Evolutionary conservation across 1,140 invertebrate genomes (phyloP), one percentile per base, ranked within the genome.

Genomic region (Eubasilissa regina): DNA sequence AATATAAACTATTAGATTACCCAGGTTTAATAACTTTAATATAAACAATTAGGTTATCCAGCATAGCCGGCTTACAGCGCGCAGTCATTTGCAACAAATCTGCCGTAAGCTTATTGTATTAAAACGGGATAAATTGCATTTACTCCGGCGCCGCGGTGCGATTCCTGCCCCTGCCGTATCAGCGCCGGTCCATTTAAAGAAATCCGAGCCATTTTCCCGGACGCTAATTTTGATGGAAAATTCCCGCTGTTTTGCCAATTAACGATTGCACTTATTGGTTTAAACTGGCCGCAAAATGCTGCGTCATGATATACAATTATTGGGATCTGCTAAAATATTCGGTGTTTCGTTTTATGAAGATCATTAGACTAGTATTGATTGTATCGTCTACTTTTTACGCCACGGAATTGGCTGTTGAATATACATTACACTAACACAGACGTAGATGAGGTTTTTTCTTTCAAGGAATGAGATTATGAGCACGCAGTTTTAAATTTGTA

Each of bases 61-160:
- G 66, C 66, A 25, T 15, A 17, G 17, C 15, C 66, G 25, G 45
- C 19, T 48, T 25, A 4, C 66, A 70, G 17, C 66, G 66, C 17
- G 62, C 62, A 44, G 21, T 70, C 45, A 70, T 70, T 47, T 70
- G 66, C 66, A 25, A 70, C 66, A 53, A 70, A 70, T 70, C 66
- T 25, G n/a, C 47, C 44, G 44, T 70, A 21, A 48, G 47, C 66
- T 70, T 70, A 70, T 70, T 70, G 66, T 53, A 70, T 70, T 70
- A 68, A 12, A 58, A 17, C 47, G 47, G 25, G 8, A 53, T 70
- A 48, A 70, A 17, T 70, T 25, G 66, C 35, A 70, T 70, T 25
- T 70, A 15, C 47, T 19, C 25, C 47, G 17, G 66, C 47, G 3
- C 44, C 0, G 44, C 66, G 3, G 19, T 17, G 43, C 66, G 13